Percentiles rank a stretch among this genome's conserved stretches.
phyloP scores from a whole-genome alignment of 2,797 vertebrate genomes.

The Graptemys geographica region DNA sequence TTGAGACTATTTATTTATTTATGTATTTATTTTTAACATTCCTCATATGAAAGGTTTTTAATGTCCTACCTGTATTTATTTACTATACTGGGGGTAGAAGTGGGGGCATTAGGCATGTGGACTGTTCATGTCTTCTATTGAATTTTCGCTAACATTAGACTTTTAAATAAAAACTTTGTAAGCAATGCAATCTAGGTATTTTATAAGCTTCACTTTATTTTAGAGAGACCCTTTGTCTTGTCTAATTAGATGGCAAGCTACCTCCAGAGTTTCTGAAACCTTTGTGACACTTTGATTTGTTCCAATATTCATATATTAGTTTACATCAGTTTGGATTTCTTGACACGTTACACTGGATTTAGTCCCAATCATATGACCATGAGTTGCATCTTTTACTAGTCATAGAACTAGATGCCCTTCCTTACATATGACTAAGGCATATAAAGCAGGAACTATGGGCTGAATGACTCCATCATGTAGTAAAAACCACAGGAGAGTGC shows the following conservation, averaged over 20 bases:
- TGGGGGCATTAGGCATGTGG: background rate
- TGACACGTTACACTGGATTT: background rate
- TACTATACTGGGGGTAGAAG: background rate
- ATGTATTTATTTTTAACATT: constrained; percentile 39
- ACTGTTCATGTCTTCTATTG: background rate
- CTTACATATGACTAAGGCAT: background rate
- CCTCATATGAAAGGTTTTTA: constrained; percentile 24
- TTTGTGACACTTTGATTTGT: background rate
- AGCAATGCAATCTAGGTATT: background rate
- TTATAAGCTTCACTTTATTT: background rate
- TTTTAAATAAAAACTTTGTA: background rate
- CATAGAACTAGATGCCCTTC: fast-evolving
- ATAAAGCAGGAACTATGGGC: background rate
- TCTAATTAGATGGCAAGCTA: background rate
- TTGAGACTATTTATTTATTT: constrained; percentile 52
- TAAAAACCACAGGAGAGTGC: background rate
- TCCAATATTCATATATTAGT: background rate
- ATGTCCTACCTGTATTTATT: background rate
- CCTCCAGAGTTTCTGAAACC: background rate
- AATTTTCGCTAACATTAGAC: background rate
- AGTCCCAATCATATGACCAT: background rate
- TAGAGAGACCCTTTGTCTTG: background rate
- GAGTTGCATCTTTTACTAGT: background rate
- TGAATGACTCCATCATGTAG: fast-evolving
- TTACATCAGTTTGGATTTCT: background rate